Base-by-base conservation (phyloP, 2,113 vertebrate species). In the Hystrix cristata region DNA sequence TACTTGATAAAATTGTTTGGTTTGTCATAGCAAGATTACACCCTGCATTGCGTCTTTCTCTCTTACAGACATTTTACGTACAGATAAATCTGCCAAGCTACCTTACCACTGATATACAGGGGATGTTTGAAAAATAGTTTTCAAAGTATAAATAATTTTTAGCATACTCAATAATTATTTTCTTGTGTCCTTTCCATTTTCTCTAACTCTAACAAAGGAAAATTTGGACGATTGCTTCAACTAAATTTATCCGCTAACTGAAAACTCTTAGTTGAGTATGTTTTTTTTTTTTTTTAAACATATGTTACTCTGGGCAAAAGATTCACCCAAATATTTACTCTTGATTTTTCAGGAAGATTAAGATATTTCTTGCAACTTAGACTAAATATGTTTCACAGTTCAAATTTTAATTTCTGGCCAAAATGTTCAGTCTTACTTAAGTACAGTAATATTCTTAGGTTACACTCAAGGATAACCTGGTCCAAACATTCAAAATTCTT, bases 281-380 rank as follows among this genome's bases (percentile, higher is more conserved):
- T 64, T 94, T 90, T 81, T 34, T 48, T 78, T 9, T 23, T 62
- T 62, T 62, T 60, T 62, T 62, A 62, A 60, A 89, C 1, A 8
- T 69, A 48, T 67, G 0, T 53, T 76, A 55, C 65, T 87, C 83
- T 14, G 55, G 23, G 16, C 16, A 34, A 74, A 95, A 31, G 43
- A 46, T 43, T 5, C 74, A 25, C 21, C 10, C 6, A 15, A 96
- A 62, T 31, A 72, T 74, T 81, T 97, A 27, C 3, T n/a, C 46
- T 82, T 82, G 78, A 59, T 86, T 96, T 95, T n/a, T 95, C 16
- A 48, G 62, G 21, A 93, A 94, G 23, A 90, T 82, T 48, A 88
- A 94, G 46, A 53, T 94, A 23, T 25, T 82, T 18, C 23, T 79
- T 91, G 57, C 2, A 93, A 78, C 6, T 59, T 76, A 78, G 23